phyloP scores from a whole-genome alignment of 1,140 invertebrate genomes.

The Grapholita molesta region DNA sequence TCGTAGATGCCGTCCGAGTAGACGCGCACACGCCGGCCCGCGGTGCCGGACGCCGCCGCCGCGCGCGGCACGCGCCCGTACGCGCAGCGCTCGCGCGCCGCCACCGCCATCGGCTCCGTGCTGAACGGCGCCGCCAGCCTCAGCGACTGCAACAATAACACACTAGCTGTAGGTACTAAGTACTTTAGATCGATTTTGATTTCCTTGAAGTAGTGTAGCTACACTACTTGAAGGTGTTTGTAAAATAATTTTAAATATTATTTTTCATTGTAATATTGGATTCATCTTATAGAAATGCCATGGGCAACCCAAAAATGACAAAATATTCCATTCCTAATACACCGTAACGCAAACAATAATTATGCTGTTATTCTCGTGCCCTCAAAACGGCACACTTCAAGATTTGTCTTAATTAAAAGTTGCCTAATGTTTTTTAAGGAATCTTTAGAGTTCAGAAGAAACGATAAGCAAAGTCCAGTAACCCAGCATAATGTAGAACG shows the following conservation, averaged over 20 bases:
- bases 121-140: constrained; percentile 92
- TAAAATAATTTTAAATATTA: too few relatives aligned
- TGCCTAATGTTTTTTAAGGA: not conserved
- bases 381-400: not conserved
- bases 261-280: too few relatives aligned
- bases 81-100: constrained; percentile 88
- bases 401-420: not conserved
- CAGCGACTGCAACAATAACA: constrained; percentile 83
- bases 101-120: constrained; percentile 89
- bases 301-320: too few relatives aligned
- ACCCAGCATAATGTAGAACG: not conserved
- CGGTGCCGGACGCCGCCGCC: constrained; percentile 88
- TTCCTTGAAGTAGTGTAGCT: too few relatives aligned
- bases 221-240: too few relatives aligned
- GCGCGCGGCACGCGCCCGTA: constrained; percentile 93
- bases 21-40: constrained; percentile 89
- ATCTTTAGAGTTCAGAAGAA: constrained; percentile 14
- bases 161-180: not conserved
- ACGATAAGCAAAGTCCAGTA: constrained; percentile 22
- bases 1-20: constrained; percentile 99
- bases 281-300: too few relatives aligned
- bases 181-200: too few relatives aligned
- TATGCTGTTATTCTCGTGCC: not conserved
- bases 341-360: too few relatives aligned
- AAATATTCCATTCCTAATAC: too few relatives aligned